These are phyloP conservation scores for Salvator merianae DNA, from an alignment of 2,113 vertebrate genomes.

Conservation along the genomic window DNA sequence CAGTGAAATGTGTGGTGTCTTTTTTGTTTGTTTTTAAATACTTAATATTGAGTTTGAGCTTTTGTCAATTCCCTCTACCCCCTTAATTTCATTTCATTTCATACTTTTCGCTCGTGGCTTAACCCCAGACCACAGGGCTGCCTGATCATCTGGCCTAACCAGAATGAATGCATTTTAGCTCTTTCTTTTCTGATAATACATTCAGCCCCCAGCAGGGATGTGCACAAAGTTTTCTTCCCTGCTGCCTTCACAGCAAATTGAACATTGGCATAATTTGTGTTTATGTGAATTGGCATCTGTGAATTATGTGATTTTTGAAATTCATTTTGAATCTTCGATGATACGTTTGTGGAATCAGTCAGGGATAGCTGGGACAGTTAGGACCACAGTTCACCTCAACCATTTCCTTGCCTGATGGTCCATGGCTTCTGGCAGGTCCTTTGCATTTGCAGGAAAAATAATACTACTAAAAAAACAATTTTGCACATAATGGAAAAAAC, in stretches of 20 bases:
- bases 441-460: too few species aligned
- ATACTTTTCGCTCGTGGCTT: neutral
- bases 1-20: too few species aligned
- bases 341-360: too few species aligned
- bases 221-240: neutral
- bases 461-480: too few species aligned
- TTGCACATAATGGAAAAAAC: too few species aligned
- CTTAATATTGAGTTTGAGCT: neutral
- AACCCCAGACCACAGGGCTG: neutral
- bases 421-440: too few species aligned
- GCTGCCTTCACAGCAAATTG: neutral
- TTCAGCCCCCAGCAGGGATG: neutral
- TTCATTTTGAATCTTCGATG: too few species aligned
- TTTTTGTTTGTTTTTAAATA: too few species aligned
- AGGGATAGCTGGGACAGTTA: too few species aligned
- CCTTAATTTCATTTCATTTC: neutral
- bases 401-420: too few species aligned
- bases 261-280: neutral
- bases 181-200: neutral
- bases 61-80: neutral
- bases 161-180: neutral
- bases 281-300: neutral
- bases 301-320: too few species aligned
- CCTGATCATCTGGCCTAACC: neutral
- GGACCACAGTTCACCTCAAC: too few species aligned